phyloP scores from a whole-genome alignment of 2,888 invertebrate species.

The Drosophila gaucha region DNA sequence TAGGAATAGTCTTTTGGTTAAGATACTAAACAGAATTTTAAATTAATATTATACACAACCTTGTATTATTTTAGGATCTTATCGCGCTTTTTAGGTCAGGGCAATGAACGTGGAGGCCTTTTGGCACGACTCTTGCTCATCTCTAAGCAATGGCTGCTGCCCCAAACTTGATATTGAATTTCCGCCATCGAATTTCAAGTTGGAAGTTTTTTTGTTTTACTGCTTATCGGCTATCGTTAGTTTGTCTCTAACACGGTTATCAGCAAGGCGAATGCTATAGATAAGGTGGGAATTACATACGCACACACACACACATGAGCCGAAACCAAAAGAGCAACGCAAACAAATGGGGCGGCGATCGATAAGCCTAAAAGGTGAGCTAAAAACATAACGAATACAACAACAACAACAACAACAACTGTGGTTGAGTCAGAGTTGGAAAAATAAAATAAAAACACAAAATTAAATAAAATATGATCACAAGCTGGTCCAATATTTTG shows the following conservation, averaged over 20 bases:
- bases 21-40: no score
- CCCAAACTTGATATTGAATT: constrained; percentile 73
- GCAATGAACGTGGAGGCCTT: constrained; percentile 14
- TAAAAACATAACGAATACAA: constrained; percentile 25
- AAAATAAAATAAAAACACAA: constrained; percentile 16
- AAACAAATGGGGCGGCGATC: constrained; percentile 45
- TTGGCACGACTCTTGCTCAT: constrained; percentile 21
- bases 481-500: constrained; percentile 34
- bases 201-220: constrained; percentile 15
- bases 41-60: no score
- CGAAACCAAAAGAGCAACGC: constrained; percentile 40
- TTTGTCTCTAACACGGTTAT: constrained; percentile 42
- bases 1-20: no score
- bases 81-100: constrained; percentile 39
- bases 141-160: constrained; percentile 16
- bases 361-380: constrained; percentile 43
- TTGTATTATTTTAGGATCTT: constrained; percentile 7
- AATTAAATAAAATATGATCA: constrained; percentile 22
- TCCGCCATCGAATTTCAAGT: constrained; percentile 36
- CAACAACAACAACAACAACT: background rate
- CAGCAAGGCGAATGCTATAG: constrained; percentile 43
- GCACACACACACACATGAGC: constrained; percentile 13
- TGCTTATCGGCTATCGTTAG: constrained; percentile 38
- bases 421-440: constrained; percentile 44
- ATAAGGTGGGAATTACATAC: constrained; percentile 35